phyloP scores from a whole-genome alignment of 2,888 invertebrate genomes.

The Drosophila prolongata region DNA sequence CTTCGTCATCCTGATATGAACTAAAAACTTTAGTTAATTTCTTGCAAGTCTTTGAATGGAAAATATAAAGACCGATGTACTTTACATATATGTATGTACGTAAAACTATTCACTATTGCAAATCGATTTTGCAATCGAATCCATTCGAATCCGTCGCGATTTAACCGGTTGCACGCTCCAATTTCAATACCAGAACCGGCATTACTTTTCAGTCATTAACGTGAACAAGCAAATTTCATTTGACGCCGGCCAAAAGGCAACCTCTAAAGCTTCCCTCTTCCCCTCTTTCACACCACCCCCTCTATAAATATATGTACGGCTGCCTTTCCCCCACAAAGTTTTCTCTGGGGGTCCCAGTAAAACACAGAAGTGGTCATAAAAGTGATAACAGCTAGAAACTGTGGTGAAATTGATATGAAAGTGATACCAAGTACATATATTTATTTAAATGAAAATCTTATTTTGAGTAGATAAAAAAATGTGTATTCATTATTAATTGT shows the following conservation, averaged over 20 bases:
- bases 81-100: too few relatives aligned
- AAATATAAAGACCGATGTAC: too few relatives aligned
- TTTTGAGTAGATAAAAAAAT: not conserved
- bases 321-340: not conserved
- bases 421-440: not conserved
- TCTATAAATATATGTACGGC: not conserved
- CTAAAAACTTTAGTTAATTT: too few relatives aligned
- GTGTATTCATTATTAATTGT: too few relatives aligned
- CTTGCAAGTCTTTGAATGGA: too few relatives aligned
- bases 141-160: constrained; percentile 4
- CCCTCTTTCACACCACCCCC: too few relatives aligned
- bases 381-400: constrained; percentile 18
- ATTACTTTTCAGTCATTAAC: constrained; percentile 4
- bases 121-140: constrained; percentile 18
- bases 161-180: constrained; percentile 29
- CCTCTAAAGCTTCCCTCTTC: not conserved
- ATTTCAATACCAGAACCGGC: constrained; percentile 26
- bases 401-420: constrained; percentile 24
- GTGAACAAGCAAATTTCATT: not conserved
- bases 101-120: not conserved
- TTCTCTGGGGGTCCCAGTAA: not conserved
- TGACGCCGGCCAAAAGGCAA: not conserved
- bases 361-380: constrained; percentile 19
- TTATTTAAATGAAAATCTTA: not conserved
- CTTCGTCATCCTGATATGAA: too few relatives aligned